Conservation (phyloP, 2,113 vertebrate species). For the Tragelaphus strepsiceros region DNA sequence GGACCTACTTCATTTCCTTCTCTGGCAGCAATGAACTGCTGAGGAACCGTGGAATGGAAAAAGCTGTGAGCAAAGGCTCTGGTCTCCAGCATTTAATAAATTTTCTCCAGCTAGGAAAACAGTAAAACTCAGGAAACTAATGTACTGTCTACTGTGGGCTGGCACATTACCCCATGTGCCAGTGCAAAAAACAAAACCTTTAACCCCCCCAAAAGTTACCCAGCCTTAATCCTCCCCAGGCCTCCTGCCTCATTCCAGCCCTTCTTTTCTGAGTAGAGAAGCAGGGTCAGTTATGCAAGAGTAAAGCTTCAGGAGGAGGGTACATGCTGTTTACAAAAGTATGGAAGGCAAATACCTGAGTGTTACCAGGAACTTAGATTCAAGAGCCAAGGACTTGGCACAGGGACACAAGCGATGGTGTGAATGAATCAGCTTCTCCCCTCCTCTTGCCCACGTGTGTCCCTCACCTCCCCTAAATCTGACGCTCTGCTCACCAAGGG, state of each 20-base stretch:
- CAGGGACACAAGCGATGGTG: neutral
- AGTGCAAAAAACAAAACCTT: neutral
- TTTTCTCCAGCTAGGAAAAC: neutral
- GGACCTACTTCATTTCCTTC: neutral
- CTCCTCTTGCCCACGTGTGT: neutral
- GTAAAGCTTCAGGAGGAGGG: neutral
- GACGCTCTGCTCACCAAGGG: neutral
- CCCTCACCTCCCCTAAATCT: neutral
- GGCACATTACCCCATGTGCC: neutral
- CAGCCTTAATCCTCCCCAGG: neutral
- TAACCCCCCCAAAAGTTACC: too few relatives aligned
- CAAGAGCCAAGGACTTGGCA: neutral
- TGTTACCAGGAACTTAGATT: neutral
- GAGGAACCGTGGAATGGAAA: neutral
- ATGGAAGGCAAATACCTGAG: neutral
- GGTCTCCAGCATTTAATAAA: neutral
- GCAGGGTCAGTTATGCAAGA: neutral
- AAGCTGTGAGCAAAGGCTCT: neutral
- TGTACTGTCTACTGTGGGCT: neutral
- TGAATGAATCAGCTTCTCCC: neutral
- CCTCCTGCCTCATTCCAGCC: neutral
- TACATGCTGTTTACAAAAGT: neutral
- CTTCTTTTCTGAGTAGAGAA: neutral
- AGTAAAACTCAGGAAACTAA: neutral
- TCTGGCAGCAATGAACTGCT: neutral